Evolutionary conservation across 2,797 vertebrate genomes (phyloP).

Genomic region (Selene dorsalis): DNA sequence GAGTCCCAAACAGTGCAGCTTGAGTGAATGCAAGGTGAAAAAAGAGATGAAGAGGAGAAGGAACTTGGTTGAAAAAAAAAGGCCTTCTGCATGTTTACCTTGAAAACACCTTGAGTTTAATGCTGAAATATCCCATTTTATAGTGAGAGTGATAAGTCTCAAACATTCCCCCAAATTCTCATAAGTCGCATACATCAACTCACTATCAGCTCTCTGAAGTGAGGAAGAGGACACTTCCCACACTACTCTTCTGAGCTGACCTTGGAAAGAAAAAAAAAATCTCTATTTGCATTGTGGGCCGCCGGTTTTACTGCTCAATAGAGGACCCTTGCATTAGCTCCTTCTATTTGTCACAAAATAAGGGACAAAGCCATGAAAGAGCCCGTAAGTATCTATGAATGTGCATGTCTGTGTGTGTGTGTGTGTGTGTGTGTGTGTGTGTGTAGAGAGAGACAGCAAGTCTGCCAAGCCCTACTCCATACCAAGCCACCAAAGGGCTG

Average conservation of each 20-base stretch:
- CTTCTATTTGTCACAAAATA: slow-evolving; percentile 74
- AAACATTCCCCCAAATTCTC: slow-evolving; percentile 59
- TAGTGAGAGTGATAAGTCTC: slow-evolving; percentile 60
- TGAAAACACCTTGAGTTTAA: slow-evolving; percentile 75
- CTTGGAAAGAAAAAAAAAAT: slow-evolving; percentile 59
- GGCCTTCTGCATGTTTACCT: slow-evolving; percentile 67
- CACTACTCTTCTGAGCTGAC: slow-evolving; percentile 35
- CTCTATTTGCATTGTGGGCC: slow-evolving; percentile 48
- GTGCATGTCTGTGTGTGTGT: slow-evolving; percentile 4
- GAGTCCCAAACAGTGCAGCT: slow-evolving; percentile 33
- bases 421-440: slow-evolving; percentile 35
- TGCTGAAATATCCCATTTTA: slow-evolving; percentile 61
- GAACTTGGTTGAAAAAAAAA: slow-evolving; percentile 46
- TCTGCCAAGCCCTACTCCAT: slow-evolving; percentile 75
- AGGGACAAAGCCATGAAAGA: slow-evolving; percentile 77
- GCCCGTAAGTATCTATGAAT: slow-evolving; percentile 42
- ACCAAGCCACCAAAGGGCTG: slow-evolving; percentile 80
- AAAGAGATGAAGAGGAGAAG: slow-evolving; percentile 31
- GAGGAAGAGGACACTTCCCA: slow-evolving; percentile 58
- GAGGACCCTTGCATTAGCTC: slow-evolving; percentile 63
- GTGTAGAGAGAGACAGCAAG: slow-evolving; percentile 62
- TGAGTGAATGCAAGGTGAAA: slow-evolving; percentile 43
- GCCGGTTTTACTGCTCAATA: slow-evolving; percentile 56
- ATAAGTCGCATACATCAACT: slow-evolving; percentile 59
- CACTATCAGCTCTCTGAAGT: slow-evolving; percentile 61